Evolutionary conservation across 2,113 vertebrate species (phyloP).

Genomic region (Castor canadensis): DNA sequence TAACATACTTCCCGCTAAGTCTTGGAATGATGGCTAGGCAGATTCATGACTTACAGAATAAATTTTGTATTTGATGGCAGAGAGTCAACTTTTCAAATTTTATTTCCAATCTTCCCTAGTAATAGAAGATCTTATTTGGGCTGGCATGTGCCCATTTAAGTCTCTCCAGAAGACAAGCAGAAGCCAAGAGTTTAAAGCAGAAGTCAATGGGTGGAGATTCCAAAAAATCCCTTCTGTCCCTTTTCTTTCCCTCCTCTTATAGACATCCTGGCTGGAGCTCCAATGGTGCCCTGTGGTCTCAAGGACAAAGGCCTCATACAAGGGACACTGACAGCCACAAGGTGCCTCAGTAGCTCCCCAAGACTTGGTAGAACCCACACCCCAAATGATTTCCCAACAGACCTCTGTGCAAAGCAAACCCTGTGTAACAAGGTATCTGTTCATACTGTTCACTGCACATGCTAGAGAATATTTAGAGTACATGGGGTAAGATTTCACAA

Average conservation of each 20-base stretch:
- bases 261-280: not conserved
- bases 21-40: not conserved
- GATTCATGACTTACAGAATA: conserved; percentile 52
- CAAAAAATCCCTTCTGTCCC: not conserved
- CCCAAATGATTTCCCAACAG: not conserved
- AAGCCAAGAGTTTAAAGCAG: not conserved
- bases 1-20: conserved; percentile 10
- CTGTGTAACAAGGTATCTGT: not conserved
- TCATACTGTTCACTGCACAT: not conserved
- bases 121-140: not conserved
- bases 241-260: not conserved
- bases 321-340: not conserved
- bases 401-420: not conserved
- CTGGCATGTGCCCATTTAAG: conserved; percentile 27
- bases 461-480: not conserved
- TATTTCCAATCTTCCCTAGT: conserved; percentile 9
- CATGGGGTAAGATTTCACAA: not conserved
- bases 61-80: conserved; percentile 7
- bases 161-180: not conserved
- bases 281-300: not conserved
- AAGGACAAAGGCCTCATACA: not conserved
- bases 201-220: not conserved
- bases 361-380: not conserved
- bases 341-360: not conserved
- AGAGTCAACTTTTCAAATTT: conserved; percentile 27